A percentile compares a stretch with the other conserved stretches of the same genome.
Evolutionary conservation across 1,140 invertebrate species (phyloP).

Genomic region (Drosophila sturtevanti): DNA sequence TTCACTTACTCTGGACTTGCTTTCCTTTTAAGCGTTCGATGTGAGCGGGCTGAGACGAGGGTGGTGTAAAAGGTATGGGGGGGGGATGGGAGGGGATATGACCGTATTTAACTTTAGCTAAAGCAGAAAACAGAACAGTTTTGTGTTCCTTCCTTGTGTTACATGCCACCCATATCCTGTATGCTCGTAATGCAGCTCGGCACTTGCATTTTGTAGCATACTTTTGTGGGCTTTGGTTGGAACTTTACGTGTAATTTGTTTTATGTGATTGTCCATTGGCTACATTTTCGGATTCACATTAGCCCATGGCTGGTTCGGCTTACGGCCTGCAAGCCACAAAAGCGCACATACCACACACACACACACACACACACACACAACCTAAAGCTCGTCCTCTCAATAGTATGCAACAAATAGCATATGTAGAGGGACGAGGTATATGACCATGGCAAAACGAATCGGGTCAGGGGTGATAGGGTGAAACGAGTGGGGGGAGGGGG

Average conservation of each 20-base stretch:
- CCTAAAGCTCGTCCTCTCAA: slow-evolving; percentile 1
- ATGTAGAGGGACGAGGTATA: slow-evolving; percentile 19
- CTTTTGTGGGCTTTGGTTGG: slow-evolving; percentile 69
- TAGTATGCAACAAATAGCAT: slow-evolving; percentile 73
- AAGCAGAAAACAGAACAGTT: background rate
- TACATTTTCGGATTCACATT: slow-evolving; percentile 75
- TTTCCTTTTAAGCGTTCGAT: background rate
- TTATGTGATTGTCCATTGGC: slow-evolving; percentile 79
- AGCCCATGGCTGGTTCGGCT: slow-evolving; percentile 52
- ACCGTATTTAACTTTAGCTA: slow-evolving; percentile 1
- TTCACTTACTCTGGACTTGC: background rate
- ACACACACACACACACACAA: slow-evolving; percentile 1
- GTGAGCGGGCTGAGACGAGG: too few relatives aligned
- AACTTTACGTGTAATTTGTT: slow-evolving; percentile 78
- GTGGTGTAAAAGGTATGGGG: too few relatives aligned
- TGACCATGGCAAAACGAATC: background rate
- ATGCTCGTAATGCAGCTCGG: slow-evolving; percentile 37
- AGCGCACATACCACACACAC: slow-evolving; percentile 34
- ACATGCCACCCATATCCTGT: background rate
- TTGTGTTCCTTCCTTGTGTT: background rate
- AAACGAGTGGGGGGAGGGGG: background rate
- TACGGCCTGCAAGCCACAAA: slow-evolving; percentile 59
- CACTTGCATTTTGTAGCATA: slow-evolving; percentile 72
- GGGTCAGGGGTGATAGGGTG: background rate
- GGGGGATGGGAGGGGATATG: background rate